Base-by-base conservation (phyloP, 2,888 invertebrate genomes). In the Zhengitettix transpicula region DNA sequence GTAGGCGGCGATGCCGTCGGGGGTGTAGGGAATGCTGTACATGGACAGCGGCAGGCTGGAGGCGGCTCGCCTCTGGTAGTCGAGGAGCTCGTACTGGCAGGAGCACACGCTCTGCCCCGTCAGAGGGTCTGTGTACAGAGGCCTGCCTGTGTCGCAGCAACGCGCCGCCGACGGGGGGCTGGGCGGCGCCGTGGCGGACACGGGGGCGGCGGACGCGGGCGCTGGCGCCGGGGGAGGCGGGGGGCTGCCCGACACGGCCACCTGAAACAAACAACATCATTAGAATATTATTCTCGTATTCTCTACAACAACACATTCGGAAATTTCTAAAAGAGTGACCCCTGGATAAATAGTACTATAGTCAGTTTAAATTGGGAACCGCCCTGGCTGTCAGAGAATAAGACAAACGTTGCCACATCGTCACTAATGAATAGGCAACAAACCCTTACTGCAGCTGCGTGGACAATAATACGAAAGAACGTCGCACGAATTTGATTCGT, bases 121-220 rank as follows among this genome's bases (percentile, higher is more conserved):
- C 67, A 90, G 80, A 54, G 91, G 91, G 75, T 91, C 91, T 71
- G 89, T 89, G 77, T 89, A 90, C 72, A 93, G 83, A 65, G 92
- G 87, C 69, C 93, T 82, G 66, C 93, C 93, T 66, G 92, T 90
- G 78, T 94, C 92, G 78, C 94, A 92, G 78, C 94, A 92, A 68
- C 90, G 69, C 16, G 42, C 68, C 62, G 81, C 77, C 60, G 81
- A 75, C 59, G 77, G 73, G 54, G 78, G 74, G 64, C 78, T 74
- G 71, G 73, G 68, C 62, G 75, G 71, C 15, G 58, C 17, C 40
- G 54, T 68, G 62, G 81, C 77, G 60, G 81, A 75, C 59, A 77
- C 73, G 55, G 78, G 74, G 64, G 78, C 74, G 71, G 72, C 69
- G 63, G 74, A 71, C 16, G 58, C 59, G 40, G 58, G 61, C 42